Evolutionary conservation across 2,888 invertebrate species (phyloP).

Genomic region (Baccha elongata): DNA sequence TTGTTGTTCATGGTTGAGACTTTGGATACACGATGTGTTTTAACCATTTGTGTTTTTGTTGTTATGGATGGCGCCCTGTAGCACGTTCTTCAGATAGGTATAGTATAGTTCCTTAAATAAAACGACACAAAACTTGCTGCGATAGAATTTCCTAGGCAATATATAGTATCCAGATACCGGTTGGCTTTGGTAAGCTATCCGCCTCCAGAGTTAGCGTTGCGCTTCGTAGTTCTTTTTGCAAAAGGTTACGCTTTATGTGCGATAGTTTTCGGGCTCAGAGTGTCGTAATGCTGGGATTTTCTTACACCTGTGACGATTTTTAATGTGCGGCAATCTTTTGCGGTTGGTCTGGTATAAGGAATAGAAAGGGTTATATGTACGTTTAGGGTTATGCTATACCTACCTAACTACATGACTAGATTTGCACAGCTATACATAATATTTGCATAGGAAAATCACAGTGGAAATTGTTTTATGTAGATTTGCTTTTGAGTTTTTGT

Average conservation of each 20-base stretch:
- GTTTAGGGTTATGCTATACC: slow-evolving; percentile 5
- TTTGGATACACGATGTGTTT: slow-evolving; percentile 34
- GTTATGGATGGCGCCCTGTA: background rate
- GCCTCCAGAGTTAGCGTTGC: background rate
- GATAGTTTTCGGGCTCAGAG: slow-evolving; percentile 67
- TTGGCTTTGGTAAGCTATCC: background rate
- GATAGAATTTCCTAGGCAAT: slow-evolving; percentile 55
- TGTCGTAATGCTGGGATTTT: slow-evolving; percentile 65
- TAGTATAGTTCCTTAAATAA: slow-evolving; percentile 53
- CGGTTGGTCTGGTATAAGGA: slow-evolving; percentile 6
- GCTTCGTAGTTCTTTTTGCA: slow-evolving; percentile 6
- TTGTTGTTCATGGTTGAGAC: slow-evolving; percentile 43
- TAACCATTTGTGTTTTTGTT: background rate
- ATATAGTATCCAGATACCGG: background rate
- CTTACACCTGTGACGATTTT: slow-evolving; percentile 72
- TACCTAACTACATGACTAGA: background rate
- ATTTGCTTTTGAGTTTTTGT: background rate
- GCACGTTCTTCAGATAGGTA: background rate
- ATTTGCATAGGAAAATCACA: slow-evolving; percentile 66
- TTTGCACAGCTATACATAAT: slow-evolving; percentile 37
- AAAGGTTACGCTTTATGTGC: slow-evolving; percentile 60
- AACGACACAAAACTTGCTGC: slow-evolving; percentile 50
- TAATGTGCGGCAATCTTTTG: slow-evolving; percentile 51
- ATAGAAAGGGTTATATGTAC: slow-evolving; percentile 1
- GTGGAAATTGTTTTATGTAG: slow-evolving; percentile 55